phyloP scores from a whole-genome alignment of 2,888 invertebrate genomes.

The Gastracanthus pulcherrimus region DNA sequence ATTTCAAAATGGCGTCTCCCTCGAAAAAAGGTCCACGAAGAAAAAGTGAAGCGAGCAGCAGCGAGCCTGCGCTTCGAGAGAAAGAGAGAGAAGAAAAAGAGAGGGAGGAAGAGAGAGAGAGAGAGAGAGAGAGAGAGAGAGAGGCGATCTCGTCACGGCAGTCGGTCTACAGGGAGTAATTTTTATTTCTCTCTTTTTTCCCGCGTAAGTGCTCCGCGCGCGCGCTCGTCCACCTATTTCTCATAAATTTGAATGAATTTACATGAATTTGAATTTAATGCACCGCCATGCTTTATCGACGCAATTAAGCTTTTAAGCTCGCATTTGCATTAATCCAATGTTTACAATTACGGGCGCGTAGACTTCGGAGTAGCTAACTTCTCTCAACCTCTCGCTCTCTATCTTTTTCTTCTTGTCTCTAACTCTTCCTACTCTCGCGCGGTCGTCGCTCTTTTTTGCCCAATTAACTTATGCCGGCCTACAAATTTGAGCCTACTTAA shows the following conservation, averaged over 20 bases:
- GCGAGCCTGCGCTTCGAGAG: too few species aligned
- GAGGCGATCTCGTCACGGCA: constrained; percentile 65
- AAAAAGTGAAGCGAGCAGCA: constrained; percentile 55
- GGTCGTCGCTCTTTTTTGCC: constrained; percentile 7
- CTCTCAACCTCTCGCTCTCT: constrained; percentile 19
- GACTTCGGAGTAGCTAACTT: constrained; percentile 59
- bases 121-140: constrained; percentile 53
- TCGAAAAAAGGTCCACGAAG: constrained; percentile 43
- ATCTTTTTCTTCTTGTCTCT: not conserved
- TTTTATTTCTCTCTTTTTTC: constrained; percentile 76
- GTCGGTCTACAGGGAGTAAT: constrained; percentile 76
- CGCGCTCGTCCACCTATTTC: constrained; percentile 76
- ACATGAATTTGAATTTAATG: constrained; percentile 78
- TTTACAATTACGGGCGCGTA: constrained; percentile 75
- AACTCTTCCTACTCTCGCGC: not conserved
- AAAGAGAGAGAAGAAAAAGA: constrained; percentile 37
- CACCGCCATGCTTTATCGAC: constrained; percentile 77
- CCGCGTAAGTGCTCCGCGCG: constrained; percentile 73
- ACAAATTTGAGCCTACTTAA: constrained; percentile 49
- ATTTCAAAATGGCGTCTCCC: constrained; percentile 65
- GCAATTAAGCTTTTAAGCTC: constrained; percentile 78
- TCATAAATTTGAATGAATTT: constrained; percentile 78
- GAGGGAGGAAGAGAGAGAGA: constrained; percentile 44
- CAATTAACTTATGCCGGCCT: constrained; percentile 47
- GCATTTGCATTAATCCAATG: constrained; percentile 78